phyloP scores from a whole-genome alignment of 2,888 invertebrate species.

The Cartodere bifasciata region DNA sequence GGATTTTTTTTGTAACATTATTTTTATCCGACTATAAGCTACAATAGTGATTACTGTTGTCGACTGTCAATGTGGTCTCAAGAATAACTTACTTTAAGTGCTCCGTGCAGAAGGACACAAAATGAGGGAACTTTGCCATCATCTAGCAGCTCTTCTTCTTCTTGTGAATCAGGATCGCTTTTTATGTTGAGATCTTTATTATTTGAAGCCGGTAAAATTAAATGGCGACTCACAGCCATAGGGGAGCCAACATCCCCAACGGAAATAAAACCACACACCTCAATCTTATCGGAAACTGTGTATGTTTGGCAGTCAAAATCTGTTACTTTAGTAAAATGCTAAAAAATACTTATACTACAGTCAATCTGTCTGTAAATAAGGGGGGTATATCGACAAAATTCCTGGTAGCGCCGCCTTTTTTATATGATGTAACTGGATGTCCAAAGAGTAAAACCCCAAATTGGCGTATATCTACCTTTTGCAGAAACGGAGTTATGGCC shows the following conservation, averaged over 20 bases:
- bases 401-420: no score
- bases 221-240: conserved; percentile 79
- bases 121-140: conserved; percentile 77
- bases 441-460: no score
- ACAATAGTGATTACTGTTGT: no score
- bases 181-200: conserved; percentile 15
- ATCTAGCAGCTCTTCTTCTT: conserved; percentile 47
- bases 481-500: no score
- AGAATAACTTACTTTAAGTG: conserved; percentile 29
- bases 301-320: conserved; percentile 51
- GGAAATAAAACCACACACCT: conserved; percentile 80
- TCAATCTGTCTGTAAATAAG: no score
- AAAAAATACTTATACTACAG: no score
- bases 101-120: conserved; percentile 87
- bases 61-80: not conserved
- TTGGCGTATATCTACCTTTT: no score
- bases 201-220: conserved; percentile 63
- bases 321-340: conserved; percentile 40
- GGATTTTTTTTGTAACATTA: no score
- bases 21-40: no score
- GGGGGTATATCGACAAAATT: no score
- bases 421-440: no score
- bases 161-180: conserved; percentile 33
- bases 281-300: conserved; percentile 59
- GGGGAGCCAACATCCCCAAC: conserved; percentile 84